Evolutionary conservation across 2,888 invertebrate genomes (phyloP).

Genomic region (Zygothrica quintamaculata): DNA sequence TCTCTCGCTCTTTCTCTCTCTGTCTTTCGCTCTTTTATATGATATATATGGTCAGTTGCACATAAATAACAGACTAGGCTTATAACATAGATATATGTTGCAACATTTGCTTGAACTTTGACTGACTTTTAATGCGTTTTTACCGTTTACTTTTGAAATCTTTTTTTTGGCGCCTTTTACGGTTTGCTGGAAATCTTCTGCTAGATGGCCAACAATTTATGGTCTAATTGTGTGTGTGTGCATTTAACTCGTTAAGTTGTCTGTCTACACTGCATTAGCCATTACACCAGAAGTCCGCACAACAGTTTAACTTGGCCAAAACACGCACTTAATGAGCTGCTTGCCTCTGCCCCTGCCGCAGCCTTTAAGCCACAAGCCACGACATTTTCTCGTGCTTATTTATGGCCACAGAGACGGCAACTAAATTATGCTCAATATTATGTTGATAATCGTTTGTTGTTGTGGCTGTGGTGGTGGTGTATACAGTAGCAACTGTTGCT

Average conservation of each 20-base stretch:
- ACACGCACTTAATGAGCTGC: conserved; percentile 65
- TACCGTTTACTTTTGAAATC: not conserved
- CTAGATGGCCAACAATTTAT: conserved; percentile 13
- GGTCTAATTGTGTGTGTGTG: conserved; percentile 18
- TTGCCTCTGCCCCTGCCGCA: too few species aligned
- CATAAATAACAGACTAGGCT: conserved; percentile 4
- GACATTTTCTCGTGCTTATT: conserved; percentile 48
- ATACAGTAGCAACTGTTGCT: conserved; percentile 48
- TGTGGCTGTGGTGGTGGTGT: too few species aligned
- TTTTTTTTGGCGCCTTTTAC: conserved; percentile 5
- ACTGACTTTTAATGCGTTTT: conserved; percentile 9
- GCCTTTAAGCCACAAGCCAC: too few species aligned
- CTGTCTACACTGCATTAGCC: conserved; percentile 6
- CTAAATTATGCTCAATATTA: conserved; percentile 64
- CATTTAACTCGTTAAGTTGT: conserved; percentile 30
- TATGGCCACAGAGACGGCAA: conserved; percentile 28
- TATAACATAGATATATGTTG: too few species aligned
- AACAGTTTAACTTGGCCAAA: conserved; percentile 19
- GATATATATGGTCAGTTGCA: conserved; percentile 16
- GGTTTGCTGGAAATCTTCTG: not conserved
- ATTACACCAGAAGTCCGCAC: conserved; percentile 6
- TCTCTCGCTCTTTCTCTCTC: conserved; percentile 18
- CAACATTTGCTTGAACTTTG: conserved; percentile 26
- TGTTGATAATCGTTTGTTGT: conserved; percentile 56
- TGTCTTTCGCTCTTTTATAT: conserved; percentile 2